Percentiles rank a stretch among this genome's conserved stretches.
phyloP scores from a whole-genome alignment of 2,113 vertebrate species.

The Sarotherodon lohbergeri region DNA sequence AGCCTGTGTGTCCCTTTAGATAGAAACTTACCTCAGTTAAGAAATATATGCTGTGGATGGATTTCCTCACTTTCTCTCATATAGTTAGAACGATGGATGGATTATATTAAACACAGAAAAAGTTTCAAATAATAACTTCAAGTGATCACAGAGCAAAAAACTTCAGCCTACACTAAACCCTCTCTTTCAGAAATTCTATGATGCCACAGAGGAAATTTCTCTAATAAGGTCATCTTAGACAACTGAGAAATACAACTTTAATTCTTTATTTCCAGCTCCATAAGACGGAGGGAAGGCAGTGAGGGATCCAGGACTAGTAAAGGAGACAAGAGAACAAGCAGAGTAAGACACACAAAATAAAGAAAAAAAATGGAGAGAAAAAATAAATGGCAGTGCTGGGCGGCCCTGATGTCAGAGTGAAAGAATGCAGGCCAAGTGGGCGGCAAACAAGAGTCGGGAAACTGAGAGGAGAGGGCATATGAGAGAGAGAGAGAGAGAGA shows the following conservation, averaged over 20 bases:
- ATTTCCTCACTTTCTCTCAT: neutral
- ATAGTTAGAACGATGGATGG: neutral
- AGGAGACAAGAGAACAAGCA: neutral
- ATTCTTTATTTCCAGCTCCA: neutral
- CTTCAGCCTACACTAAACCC: neutral
- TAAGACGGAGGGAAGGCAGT: neutral
- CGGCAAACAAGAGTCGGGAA: conserved; percentile 27
- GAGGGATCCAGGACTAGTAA: neutral
- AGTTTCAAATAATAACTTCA: neutral
- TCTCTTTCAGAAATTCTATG: neutral
- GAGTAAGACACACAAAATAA: neutral
- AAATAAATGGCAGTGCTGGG: conserved; percentile 15
- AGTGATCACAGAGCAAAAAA: neutral
- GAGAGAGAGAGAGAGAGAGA: neutral
- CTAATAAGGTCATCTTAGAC: neutral
- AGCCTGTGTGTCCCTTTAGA: neutral
- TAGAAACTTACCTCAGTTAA: neutral
- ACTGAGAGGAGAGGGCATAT: neutral
- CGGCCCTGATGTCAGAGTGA: conserved; percentile 56
- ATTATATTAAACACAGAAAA: neutral
- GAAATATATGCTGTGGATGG: neutral
- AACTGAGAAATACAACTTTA: neutral
- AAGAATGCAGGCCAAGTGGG: conserved; percentile 65
- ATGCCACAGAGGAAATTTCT: neutral
- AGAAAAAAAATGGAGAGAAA: neutral